Evolutionary conservation across 2,797 vertebrate species (phyloP).

Genomic region (Smutsia temminckii): DNA sequence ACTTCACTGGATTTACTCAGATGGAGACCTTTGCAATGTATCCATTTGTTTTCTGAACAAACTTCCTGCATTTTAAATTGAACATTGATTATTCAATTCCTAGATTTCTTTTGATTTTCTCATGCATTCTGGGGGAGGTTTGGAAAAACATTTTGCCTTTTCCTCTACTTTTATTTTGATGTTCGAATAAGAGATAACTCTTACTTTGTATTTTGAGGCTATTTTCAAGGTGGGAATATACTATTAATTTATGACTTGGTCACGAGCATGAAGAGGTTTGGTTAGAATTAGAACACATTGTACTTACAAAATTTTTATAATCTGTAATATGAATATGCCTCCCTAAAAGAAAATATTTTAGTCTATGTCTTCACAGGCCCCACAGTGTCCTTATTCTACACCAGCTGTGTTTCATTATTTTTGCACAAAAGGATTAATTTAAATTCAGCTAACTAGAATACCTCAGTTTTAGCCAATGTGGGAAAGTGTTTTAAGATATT

Average conservation of each 20-base stretch:
- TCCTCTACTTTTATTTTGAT: neutral
- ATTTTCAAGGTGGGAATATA: slow-evolving; percentile 34
- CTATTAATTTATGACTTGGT: neutral
- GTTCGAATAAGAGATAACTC: neutral
- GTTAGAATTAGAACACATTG: neutral
- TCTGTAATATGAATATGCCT: neutral
- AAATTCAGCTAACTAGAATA: neutral
- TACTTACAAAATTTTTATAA: slow-evolving; percentile 21
- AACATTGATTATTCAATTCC: neutral
- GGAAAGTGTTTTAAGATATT: slow-evolving; percentile 29
- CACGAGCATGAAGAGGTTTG: slow-evolving; percentile 10
- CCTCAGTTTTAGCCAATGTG: neutral
- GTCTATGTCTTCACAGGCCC: neutral
- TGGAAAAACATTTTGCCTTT: slow-evolving; percentile 38
- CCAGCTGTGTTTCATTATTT: neutral
- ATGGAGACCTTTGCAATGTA: neutral
- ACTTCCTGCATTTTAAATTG: neutral
- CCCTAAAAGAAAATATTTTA: neutral
- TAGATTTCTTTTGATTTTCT: slow-evolving; percentile 10
- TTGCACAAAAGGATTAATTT: slow-evolving; percentile 3
- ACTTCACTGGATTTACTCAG: slow-evolving; percentile 29
- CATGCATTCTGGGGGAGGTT: neutral
- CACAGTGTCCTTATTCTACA: neutral
- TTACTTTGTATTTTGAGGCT: slow-evolving; percentile 1
- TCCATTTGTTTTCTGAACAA: slow-evolving; percentile 14